Base-by-base conservation (phyloP, 2,113 vertebrate species). In the Cranoglanis bouderius region DNA sequence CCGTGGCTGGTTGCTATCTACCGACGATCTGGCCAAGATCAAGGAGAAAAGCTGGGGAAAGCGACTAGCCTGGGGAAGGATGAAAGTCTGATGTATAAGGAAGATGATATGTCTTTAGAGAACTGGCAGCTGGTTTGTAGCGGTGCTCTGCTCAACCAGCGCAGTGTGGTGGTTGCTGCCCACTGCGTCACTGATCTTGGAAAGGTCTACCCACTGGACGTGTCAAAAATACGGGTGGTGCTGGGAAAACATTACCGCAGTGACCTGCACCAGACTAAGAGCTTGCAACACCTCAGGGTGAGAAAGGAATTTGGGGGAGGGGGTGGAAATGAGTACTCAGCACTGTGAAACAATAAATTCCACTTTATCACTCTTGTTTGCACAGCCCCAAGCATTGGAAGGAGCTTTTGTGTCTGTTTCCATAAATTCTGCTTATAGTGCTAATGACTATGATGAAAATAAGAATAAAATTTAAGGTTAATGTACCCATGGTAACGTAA, bases 1-100 rank as follows among this genome's bases (percentile, higher is more conserved):
- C 97, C 98, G 0, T 99, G 98, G 98, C 97, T 99, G 84, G 97
- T 96, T 0, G 98, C 98, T 92, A 96, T 99, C 92, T 99, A 99
- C 91, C 96, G 97, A 46, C 94, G 85, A 92, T 1, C 94, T 96
- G 91, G 93, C 77, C 53, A 49, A 67, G 81, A 63, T n/a, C 77
- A 70, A 84, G 65, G 32, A 65, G 88, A 70, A 80, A 93, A 95
- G 74, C 94, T 96, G 91, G 91, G 88, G 88, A 96, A 94, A 94
- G 92, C 95, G 95, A 90, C 96, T 93, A 35, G 80, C 93, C 24
- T 97, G 94, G 96, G 97, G 96, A 0, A 96, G 96, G 5, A 96
- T 94, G 49, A 86, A 94, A 93, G 29, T 5, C 63, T 19, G 67
- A 35, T 26, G 86, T 88, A 81, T 65, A 84, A 59, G 61, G 78